Evolutionary conservation across 2,888 invertebrate species (phyloP).

Genomic region (Embidobia sp.): DNA sequence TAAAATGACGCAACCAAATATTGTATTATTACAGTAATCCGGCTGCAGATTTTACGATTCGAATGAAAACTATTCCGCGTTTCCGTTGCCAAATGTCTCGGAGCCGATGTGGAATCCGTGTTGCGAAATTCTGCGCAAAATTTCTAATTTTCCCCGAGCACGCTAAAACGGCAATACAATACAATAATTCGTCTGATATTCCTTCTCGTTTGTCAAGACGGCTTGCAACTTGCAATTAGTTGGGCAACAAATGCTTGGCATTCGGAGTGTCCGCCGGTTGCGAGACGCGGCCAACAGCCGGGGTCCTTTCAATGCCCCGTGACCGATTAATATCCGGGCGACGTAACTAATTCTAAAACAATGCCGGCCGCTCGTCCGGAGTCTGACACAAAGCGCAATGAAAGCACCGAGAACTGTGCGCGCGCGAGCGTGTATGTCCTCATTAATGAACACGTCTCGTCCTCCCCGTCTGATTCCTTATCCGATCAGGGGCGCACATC

Average conservation of each 20-base stretch:
- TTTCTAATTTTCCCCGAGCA: too few relatives aligned
- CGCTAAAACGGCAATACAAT: constrained; percentile 7
- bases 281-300: constrained; percentile 10
- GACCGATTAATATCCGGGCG: constrained; percentile 68
- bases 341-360: constrained; percentile 70
- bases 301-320: constrained; percentile 59
- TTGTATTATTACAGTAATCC: too few relatives aligned
- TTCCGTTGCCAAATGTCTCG: too few relatives aligned
- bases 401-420: constrained; percentile 38
- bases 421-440: constrained; percentile 56
- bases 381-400: constrained; percentile 52
- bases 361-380: constrained; percentile 53
- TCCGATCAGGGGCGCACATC: constrained; percentile 36
- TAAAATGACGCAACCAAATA: too few relatives aligned
- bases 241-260: constrained; percentile 55
- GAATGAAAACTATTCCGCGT: too few relatives aligned
- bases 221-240: constrained; percentile 52
- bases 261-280: constrained; percentile 33
- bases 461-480: constrained; percentile 22
- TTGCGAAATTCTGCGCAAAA: too few relatives aligned
- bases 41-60: too few relatives aligned
- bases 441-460: constrained; percentile 52
- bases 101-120: too few relatives aligned
- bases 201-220: constrained; percentile 21
- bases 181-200: constrained; percentile 8